phyloP scores from a whole-genome alignment of 2,888 invertebrate species.

The Drepana falcataria region DNA sequence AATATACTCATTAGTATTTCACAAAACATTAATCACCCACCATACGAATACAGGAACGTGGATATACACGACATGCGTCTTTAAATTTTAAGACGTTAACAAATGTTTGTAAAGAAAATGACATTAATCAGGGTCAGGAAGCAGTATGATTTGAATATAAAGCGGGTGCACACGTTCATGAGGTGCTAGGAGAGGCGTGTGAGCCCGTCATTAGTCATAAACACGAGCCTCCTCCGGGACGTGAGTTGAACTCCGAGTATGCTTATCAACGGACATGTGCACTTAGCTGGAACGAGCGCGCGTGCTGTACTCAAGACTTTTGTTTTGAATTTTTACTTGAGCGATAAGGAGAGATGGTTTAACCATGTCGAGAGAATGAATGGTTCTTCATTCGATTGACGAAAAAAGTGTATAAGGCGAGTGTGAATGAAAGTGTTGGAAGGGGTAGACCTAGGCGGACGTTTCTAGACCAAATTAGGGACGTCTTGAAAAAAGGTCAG shows the following conservation, averaged over 20 bases:
- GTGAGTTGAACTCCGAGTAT: slow-evolving; percentile 55
- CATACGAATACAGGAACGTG: slow-evolving; percentile 3
- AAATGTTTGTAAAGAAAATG: slow-evolving; percentile 66
- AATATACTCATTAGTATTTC: neutral
- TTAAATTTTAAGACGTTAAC: slow-evolving; percentile 50
- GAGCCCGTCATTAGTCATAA: slow-evolving; percentile 77
- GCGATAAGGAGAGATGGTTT: neutral
- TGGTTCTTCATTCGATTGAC: too few species aligned
- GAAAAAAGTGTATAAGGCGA: too few species aligned
- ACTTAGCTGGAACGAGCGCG: slow-evolving; percentile 30
- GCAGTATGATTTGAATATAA: slow-evolving; percentile 76
- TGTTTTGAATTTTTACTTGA: slow-evolving; percentile 16
- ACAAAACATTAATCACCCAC: neutral
- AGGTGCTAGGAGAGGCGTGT: slow-evolving; percentile 58
- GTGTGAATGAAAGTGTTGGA: too few species aligned
- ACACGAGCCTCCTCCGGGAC: slow-evolving; percentile 47
- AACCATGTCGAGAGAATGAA: too few species aligned
- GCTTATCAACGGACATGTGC: slow-evolving; percentile 48
- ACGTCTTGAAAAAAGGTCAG: too few species aligned
- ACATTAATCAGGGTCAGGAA: slow-evolving; percentile 75
- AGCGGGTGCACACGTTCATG: slow-evolving; percentile 35
- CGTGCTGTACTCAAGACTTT: slow-evolving; percentile 18
- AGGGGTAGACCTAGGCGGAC: too few species aligned
- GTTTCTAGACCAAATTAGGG: too few species aligned
- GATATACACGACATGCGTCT: slow-evolving; percentile 28